A percentile compares a stretch with the other conserved stretches of the same genome.
Evolutionary conservation across 2,888 invertebrate species (phyloP).

Genomic region (Abscondita cerata): DNA sequence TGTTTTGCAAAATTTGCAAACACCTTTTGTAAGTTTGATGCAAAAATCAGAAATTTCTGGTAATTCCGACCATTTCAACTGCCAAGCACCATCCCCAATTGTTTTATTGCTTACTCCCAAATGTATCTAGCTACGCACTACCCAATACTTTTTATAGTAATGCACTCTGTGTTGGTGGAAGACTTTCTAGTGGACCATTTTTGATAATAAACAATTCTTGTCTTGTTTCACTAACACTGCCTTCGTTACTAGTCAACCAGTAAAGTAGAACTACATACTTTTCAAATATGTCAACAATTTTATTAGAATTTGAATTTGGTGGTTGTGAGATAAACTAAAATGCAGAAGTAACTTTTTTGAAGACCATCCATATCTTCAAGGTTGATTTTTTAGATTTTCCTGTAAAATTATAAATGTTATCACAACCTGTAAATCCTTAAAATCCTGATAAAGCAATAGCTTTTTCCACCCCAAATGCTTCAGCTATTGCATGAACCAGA

Average conservation of each 20-base stretch:
- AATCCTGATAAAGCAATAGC: too few species aligned
- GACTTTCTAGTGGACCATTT: constrained; percentile 6
- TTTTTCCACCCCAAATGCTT: too few species aligned
- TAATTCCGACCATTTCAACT: background rate
- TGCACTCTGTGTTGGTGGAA: constrained; percentile 6
- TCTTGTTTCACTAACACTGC: background rate
- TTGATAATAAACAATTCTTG: constrained; percentile 1
- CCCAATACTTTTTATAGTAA: constrained; percentile 4
- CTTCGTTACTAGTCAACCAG: background rate
- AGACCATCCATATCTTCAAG: too few species aligned
- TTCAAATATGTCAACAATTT: background rate
- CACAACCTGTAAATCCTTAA: too few species aligned
- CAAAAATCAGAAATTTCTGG: background rate
- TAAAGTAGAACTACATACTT: background rate
- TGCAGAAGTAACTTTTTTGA: too few species aligned
- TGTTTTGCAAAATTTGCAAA: too few species aligned
- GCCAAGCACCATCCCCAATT: background rate
- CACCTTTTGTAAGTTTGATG: too few species aligned
- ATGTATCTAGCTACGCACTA: constrained; percentile 3
- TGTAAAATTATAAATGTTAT: too few species aligned
- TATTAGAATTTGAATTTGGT: background rate
- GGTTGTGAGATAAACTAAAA: constrained; percentile 1
- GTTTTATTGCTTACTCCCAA: constrained; percentile 3
- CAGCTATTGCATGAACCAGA: too few species aligned
- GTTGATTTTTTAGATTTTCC: too few species aligned